Percentiles rank a stretch among this genome's conserved stretches.
Evolutionary conservation across 2,797 vertebrate genomes (phyloP).

Genomic region (Sebastolobus altivelis): DNA sequence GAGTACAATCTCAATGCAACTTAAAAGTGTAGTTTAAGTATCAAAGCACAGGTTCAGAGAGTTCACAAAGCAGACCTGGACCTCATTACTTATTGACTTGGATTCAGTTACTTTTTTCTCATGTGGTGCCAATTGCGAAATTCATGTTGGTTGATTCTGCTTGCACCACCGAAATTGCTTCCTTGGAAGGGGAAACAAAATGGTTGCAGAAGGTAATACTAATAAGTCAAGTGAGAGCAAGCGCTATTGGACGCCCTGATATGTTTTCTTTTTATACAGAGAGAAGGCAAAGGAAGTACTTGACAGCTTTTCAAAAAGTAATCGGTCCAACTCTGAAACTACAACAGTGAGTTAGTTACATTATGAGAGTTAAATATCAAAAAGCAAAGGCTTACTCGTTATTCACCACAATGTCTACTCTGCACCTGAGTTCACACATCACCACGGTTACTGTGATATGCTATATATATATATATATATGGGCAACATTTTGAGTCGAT

Average conservation of each 20-base stretch:
- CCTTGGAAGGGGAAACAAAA: slow-evolving; percentile 1
- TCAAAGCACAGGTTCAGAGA: slow-evolving; percentile 56
- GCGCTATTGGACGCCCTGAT: slow-evolving; percentile 26
- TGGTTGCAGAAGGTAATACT: slow-evolving; percentile 8
- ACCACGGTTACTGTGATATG: slow-evolving; percentile 29
- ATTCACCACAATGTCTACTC: slow-evolving; percentile 44
- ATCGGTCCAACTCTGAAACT: slow-evolving; percentile 35
- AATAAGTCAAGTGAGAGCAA: slow-evolving; percentile 7
- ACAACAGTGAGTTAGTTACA: slow-evolving; percentile 26
- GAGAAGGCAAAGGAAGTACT: slow-evolving; percentile 4
- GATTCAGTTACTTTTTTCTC: slow-evolving; percentile 18
- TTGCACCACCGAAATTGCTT: slow-evolving; percentile 14
- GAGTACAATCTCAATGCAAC: slow-evolving; percentile 51
- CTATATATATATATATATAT: slow-evolving; percentile 15
- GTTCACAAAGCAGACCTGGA: slow-evolving; percentile 46
- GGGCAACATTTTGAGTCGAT: neutral
- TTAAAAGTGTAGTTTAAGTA: slow-evolving; percentile 41
- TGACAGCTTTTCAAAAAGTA: slow-evolving; percentile 14
- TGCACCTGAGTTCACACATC: slow-evolving; percentile 74
- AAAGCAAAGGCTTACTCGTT: slow-evolving; percentile 23
- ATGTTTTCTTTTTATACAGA: neutral
- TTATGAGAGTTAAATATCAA: slow-evolving; percentile 51
- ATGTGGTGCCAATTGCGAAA: neutral
- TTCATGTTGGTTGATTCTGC: slow-evolving; percentile 16
- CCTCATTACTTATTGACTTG: slow-evolving; percentile 29